Conservation (phyloP, 2,888 invertebrate species). For the Cyaniris semiargus region DNA sequence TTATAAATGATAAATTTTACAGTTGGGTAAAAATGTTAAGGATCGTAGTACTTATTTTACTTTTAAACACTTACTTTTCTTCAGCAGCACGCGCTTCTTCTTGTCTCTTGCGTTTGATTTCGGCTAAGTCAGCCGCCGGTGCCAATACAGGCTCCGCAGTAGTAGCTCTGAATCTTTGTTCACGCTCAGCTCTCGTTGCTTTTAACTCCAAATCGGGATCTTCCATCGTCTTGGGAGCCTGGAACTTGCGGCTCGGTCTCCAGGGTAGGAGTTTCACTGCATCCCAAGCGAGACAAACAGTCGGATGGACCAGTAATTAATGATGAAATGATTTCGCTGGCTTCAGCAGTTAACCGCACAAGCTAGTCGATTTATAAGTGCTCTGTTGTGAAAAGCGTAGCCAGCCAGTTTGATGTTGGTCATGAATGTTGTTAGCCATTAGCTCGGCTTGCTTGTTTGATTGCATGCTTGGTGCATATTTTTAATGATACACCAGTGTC, state of each 20-base stretch:
- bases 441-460: conserved; percentile 54
- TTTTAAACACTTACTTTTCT: conserved; percentile 72
- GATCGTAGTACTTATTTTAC: neutral
- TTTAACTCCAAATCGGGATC: conserved; percentile 81
- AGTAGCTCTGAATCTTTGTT: conserved; percentile 80
- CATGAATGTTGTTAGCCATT: conserved; percentile 56
- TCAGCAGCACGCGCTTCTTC: conserved; percentile 83
- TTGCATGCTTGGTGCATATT: conserved; percentile 35
- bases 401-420: conserved; percentile 51
- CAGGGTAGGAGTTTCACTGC: conserved; percentile 84
- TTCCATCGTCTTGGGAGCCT: conserved; percentile 79
- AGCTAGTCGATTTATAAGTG: conserved; percentile 54
- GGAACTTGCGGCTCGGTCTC: conserved; percentile 86
- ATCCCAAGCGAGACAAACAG: conserved; percentile 59
- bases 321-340: conserved; percentile 51
- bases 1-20: neutral
- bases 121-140: conserved; percentile 77
- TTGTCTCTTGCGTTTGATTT: conserved; percentile 79
- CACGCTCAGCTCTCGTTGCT: conserved; percentile 82
- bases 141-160: conserved; percentile 70
- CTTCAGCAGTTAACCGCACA: conserved; percentile 42
- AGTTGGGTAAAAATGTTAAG: neutral
- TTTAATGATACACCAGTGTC: conserved; percentile 6
- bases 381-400: conserved; percentile 42
- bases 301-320: conserved; percentile 56